phyloP scores from a whole-genome alignment of 1,140 invertebrate species.

The Scaptomyza pallida region DNA sequence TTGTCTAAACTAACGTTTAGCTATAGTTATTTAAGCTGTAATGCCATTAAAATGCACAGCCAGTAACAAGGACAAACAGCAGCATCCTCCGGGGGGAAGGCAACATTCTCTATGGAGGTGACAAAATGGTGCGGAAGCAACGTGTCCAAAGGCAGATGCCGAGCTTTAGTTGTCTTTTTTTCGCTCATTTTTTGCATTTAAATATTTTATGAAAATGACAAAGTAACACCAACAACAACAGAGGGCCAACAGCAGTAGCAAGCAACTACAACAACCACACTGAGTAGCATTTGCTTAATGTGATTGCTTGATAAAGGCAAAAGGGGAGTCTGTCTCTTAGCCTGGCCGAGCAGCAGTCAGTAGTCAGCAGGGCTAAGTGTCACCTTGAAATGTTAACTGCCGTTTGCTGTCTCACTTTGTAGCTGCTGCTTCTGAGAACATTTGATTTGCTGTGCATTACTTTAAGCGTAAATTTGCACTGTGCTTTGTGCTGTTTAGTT shows the following conservation, averaged over 20 bases:
- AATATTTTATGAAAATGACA: conserved; percentile 74
- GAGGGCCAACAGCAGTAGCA: conserved; percentile 13
- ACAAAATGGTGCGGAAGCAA: conserved; percentile 44
- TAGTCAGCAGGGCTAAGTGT: conserved; percentile 50
- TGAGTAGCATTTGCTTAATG: conserved; percentile 44
- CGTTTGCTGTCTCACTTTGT: conserved; percentile 2
- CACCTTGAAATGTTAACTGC: conserved; percentile 58
- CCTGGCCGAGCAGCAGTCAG: not conserved
- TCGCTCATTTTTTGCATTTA: conserved; percentile 68
- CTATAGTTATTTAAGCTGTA: conserved; percentile 15
- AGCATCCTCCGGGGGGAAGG: conserved; percentile 27
- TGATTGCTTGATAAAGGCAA: conserved; percentile 45
- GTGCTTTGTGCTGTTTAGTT: not conserved
- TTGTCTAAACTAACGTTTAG: conserved; percentile 2
- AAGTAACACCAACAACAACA: conserved; percentile 39
- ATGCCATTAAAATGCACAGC: conserved; percentile 37
- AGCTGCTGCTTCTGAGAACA: not conserved
- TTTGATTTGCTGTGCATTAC: conserved; percentile 26
- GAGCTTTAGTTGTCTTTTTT: conserved; percentile 26
- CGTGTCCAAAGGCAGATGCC: conserved; percentile 25
- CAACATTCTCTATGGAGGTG: conserved; percentile 26
- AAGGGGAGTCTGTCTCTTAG: conserved; percentile 7
- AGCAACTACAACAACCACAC: not conserved
- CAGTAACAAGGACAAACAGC: conserved; percentile 10
- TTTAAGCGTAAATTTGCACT: not conserved